Conservation (phyloP, 2,888 invertebrate genomes). For the Eudemis profundana region DNA sequence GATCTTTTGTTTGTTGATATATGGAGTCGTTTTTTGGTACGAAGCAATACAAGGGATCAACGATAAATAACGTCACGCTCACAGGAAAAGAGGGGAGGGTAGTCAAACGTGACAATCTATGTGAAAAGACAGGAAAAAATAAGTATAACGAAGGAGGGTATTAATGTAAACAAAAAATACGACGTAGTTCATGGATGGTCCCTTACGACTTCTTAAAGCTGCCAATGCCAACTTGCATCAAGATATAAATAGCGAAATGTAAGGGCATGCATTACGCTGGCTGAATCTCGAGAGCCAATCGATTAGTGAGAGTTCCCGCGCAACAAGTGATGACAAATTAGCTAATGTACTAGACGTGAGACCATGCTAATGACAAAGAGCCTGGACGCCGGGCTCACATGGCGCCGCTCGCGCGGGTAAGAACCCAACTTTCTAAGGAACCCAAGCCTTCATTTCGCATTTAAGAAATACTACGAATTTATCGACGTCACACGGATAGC, state of each 20-base stretch:
- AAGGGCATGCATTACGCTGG: constrained; percentile 9
- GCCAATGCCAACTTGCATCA: background rate
- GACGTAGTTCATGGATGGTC: no score
- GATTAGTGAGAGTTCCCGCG: constrained; percentile 32
- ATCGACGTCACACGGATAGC: background rate
- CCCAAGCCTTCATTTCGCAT: constrained; percentile 5
- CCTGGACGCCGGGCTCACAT: constrained; percentile 68
- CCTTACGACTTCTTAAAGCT: background rate
- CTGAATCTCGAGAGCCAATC: constrained; percentile 27
- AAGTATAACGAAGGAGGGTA: no score
- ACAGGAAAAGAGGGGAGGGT: no score
- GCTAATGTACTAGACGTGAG: constrained; percentile 78
- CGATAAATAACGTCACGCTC: no score
- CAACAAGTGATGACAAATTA: constrained; percentile 74
- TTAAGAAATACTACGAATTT: constrained; percentile 9
- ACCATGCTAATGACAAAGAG: constrained; percentile 78
- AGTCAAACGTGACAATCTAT: no score
- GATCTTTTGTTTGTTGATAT: no score
- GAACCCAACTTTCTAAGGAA: no score
- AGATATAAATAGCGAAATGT: constrained; percentile 18
- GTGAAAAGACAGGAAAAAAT: no score
- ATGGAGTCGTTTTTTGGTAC: no score
- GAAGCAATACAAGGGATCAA: no score
- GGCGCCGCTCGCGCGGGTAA: constrained; percentile 49
- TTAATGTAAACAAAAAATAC: no score